Percentiles rank a stretch among this genome's conserved stretches.
Evolutionary conservation across 2,113 vertebrate genomes (phyloP).

Genomic region (Chaetodon trifascialis): DNA sequence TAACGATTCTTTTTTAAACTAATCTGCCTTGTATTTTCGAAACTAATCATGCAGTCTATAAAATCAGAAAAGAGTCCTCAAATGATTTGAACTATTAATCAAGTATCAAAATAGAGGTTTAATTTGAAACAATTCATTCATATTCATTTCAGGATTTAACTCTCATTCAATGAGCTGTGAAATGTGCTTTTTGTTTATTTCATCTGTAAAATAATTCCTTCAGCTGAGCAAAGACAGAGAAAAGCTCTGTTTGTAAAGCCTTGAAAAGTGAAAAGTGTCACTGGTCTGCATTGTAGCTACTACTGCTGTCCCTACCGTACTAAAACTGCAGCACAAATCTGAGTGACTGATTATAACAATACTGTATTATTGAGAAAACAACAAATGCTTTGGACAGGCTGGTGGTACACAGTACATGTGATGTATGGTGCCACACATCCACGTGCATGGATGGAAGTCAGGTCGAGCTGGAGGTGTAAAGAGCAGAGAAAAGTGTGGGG

Average conservation of each 20-base stretch:
- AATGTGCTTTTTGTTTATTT: no score
- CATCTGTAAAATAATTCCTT: no score
- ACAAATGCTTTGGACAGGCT: not conserved
- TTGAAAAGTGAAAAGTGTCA: not conserved
- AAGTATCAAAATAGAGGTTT: not conserved
- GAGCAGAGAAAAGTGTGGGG: slow-evolving; percentile 22
- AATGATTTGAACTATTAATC: not conserved
- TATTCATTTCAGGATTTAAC: not conserved
- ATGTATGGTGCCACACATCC: not conserved
- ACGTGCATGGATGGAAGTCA: not conserved
- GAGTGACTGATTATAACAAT: not conserved
- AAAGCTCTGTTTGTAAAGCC: not conserved
- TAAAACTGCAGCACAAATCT: not conserved
- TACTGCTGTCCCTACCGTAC: not conserved
- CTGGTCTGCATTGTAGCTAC: not conserved
- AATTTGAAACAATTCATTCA: not conserved
- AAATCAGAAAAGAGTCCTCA: not conserved
- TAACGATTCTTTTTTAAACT: not conserved
- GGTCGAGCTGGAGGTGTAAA: slow-evolving; percentile 1
- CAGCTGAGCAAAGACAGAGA: no score
- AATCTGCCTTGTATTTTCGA: not conserved
- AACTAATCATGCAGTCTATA: not conserved
- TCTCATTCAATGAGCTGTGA: no score
- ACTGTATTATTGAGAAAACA: not conserved
- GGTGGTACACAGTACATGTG: not conserved